Evolutionary conservation across 2,888 invertebrate genomes (phyloP).

Genomic region (Erynnis tages): DNA sequence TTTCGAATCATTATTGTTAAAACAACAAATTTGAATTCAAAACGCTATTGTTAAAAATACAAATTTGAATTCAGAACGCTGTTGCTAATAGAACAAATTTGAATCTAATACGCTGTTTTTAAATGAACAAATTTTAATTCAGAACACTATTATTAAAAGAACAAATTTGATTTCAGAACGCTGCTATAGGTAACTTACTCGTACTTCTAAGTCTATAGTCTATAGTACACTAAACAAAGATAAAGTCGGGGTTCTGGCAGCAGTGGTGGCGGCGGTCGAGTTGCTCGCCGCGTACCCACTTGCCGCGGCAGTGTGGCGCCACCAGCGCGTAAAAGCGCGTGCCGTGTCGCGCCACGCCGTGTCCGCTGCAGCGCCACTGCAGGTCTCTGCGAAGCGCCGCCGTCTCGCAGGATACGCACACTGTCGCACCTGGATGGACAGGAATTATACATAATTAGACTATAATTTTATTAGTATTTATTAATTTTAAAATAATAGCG

Average conservation of each 20-base stretch:
- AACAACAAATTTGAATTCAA: no score
- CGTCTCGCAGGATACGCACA: constrained; percentile 91
- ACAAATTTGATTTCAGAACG: no score
- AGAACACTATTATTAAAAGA: no score
- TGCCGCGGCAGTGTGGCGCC: constrained; percentile 93
- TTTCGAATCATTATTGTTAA: no score
- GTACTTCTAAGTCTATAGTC: neutral
- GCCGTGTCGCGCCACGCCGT: constrained; percentile 87
- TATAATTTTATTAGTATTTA: no score
- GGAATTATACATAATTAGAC: neutral
- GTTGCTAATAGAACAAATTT: no score
- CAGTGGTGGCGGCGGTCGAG: constrained; percentile 59
- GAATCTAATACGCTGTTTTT: no score
- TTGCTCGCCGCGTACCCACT: constrained; percentile 86
- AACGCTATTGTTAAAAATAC: no score
- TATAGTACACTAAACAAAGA: constrained; percentile 62
- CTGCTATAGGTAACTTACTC: no score
- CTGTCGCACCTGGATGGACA: constrained; percentile 83
- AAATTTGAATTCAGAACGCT: no score
- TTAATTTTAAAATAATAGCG: no score
- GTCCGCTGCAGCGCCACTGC: constrained; percentile 91
- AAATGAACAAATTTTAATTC: no score
- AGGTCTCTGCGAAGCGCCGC: constrained; percentile 88
- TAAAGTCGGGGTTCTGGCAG: constrained; percentile 69
- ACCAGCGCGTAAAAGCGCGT: constrained; percentile 93